Conservation (phyloP, 2,888 invertebrate genomes). For the Busseola fusca region DNA sequence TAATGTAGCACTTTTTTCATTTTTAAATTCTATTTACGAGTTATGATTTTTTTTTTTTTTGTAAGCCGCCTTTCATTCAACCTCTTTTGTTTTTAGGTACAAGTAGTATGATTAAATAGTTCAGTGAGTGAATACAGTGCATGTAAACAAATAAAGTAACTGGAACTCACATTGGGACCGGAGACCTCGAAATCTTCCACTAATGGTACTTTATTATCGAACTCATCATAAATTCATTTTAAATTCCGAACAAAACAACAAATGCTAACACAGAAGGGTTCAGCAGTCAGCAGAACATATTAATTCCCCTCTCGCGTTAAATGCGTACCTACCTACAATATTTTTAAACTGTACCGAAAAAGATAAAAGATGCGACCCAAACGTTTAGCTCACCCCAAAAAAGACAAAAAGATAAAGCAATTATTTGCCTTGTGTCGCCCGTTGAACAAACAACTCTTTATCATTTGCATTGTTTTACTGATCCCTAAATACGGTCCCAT, state of each 20-base stretch:
- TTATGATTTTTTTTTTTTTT: too few species aligned
- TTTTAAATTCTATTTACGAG: too few species aligned
- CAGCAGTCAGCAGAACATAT: conserved; percentile 38
- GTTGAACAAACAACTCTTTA: conserved; percentile 83
- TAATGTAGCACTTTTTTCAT: too few species aligned
- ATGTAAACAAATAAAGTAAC: neutral
- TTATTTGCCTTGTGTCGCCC: conserved; percentile 84
- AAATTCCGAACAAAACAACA: conserved; percentile 10
- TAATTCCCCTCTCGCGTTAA: conserved; percentile 50
- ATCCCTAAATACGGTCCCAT: conserved; percentile 74
- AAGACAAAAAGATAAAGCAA: conserved; percentile 74
- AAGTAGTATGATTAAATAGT: too few species aligned
- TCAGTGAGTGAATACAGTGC: too few species aligned
- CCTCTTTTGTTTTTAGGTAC: too few species aligned
- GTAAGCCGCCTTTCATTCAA: too few species aligned
- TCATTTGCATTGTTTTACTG: conserved; percentile 82
- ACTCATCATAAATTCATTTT: neutral
- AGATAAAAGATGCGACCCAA: conserved; percentile 55
- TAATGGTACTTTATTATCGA: neutral
- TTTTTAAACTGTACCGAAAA: conserved; percentile 62
- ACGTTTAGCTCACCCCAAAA: conserved; percentile 66
- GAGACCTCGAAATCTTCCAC: neutral
- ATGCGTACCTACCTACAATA: conserved; percentile 60
- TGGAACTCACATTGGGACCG: neutral
- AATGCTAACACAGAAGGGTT: conserved; percentile 41